Evolutionary conservation across 2,797 vertebrate species (phyloP).

Genomic region (Bovichtus variegatus): DNA sequence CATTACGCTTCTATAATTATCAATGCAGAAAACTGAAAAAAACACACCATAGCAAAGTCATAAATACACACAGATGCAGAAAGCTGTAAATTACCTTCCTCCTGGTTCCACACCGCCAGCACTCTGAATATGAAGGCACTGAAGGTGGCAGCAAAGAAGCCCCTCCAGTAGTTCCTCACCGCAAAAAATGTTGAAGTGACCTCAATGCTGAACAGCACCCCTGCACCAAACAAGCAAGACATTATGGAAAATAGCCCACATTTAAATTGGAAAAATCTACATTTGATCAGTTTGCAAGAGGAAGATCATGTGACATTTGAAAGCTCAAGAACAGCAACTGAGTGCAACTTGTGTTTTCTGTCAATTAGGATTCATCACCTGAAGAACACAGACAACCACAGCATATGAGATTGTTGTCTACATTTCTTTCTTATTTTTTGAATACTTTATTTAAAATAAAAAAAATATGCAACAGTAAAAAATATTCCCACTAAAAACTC

Average conservation of each 20-base stretch:
- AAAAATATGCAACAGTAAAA: too few relatives aligned
- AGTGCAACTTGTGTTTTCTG: background rate
- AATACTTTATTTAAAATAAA: too few relatives aligned
- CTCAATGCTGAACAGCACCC: constrained; percentile 98
- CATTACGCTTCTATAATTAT: too few relatives aligned
- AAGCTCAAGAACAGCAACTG: background rate
- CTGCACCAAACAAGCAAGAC: constrained; percentile 77
- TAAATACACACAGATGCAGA: background rate
- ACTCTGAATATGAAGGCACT: constrained; percentile 99
- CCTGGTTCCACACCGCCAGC: constrained; percentile 97
- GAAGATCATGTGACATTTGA: background rate
- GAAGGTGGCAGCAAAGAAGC: constrained; percentile 98
- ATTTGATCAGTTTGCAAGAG: background rate
- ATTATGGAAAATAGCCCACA: background rate
- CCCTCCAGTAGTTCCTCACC: constrained; percentile 99
- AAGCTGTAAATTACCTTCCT: constrained; percentile 88
- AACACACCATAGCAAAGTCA: background rate
- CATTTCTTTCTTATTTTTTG: background rate
- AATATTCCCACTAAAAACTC: too few relatives aligned
- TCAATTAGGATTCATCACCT: background rate
- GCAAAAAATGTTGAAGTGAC: constrained; percentile 99
- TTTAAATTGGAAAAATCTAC: background rate
- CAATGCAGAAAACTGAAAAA: background rate
- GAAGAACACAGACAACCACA: background rate
- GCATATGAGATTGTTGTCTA: background rate